Conservation (phyloP, 2,113 vertebrate genomes). For the Rynchops niger region DNA sequence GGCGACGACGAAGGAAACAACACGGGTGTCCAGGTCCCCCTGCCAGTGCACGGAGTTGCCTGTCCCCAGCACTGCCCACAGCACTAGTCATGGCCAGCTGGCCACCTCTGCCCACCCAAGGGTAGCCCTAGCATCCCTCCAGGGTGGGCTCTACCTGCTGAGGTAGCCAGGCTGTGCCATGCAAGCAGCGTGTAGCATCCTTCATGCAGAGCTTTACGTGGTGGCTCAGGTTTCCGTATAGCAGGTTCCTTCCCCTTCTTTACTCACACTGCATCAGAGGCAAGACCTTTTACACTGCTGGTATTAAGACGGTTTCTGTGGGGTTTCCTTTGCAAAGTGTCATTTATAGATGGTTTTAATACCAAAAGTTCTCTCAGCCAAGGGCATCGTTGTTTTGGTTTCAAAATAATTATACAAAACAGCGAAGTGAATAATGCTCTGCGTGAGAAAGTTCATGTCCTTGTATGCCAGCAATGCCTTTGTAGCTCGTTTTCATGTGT, state of each 20-base stretch:
- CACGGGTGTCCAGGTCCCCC: accelerated
- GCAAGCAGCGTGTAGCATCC: background rate
- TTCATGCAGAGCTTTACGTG: background rate
- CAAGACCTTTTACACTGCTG: background rate
- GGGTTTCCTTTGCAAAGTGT: background rate
- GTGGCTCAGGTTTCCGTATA: background rate
- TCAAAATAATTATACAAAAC: background rate
- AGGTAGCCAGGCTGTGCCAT: background rate
- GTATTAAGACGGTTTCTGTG: background rate
- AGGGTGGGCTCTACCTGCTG: background rate
- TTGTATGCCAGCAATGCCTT: background rate
- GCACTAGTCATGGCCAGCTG: background rate
- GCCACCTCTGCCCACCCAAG: background rate
- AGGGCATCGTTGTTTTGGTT: background rate
- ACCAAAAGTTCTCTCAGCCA: background rate
- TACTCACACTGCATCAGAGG: background rate
- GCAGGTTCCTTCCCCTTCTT: background rate
- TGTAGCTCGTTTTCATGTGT: background rate
- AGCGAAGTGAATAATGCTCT: background rate
- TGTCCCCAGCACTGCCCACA: background rate
- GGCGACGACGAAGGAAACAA: accelerated
- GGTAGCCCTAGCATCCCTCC: background rate
- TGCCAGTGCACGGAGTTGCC: background rate
- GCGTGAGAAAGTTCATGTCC: background rate
- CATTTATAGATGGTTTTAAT: background rate